These are phyloP conservation scores for Psettodes erumei DNA, from an alignment of 2,113 vertebrate genomes.

Conservation along the genomic window DNA sequence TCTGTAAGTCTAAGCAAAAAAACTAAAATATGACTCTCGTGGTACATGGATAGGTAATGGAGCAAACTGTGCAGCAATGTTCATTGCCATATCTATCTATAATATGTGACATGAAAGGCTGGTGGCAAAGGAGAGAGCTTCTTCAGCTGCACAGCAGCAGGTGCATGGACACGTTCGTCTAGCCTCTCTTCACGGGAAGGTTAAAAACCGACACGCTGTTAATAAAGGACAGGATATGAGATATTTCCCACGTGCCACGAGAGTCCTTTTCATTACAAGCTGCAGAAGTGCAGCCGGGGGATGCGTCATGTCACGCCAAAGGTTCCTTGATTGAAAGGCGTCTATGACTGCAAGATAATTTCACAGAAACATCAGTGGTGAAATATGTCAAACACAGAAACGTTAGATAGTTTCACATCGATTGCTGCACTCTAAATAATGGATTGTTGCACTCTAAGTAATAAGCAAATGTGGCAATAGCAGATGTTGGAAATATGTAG, in stretches of 20 bases:
- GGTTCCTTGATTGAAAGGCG: not conserved
- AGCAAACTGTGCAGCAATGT: not conserved
- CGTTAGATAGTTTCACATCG: not conserved
- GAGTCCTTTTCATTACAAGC: slow-evolving; percentile 40
- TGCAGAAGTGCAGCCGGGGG: slow-evolving; percentile 15
- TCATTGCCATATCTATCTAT: not conserved
- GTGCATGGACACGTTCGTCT: not conserved
- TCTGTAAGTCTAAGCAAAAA: not conserved
- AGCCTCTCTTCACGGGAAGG: not conserved
- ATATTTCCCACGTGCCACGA: not conserved
- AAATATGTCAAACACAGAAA: not conserved
- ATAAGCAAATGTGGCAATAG: not conserved
- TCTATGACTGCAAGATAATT: not conserved
- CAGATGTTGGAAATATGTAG: not conserved
- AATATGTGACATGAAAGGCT: not conserved
- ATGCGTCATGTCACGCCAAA: not conserved
- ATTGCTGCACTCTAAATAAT: no score
- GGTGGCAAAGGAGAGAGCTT: not conserved
- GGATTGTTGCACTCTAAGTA: not conserved
- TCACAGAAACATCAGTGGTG: not conserved
- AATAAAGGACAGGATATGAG: slow-evolving; percentile 17
- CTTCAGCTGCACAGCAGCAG: not conserved
- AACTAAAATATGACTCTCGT: not conserved
- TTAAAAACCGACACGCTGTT: slow-evolving; percentile 23
- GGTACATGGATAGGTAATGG: not conserved